Evolutionary conservation across 2,113 vertebrate species (phyloP).

Genomic region (Xenus cinereus): DNA sequence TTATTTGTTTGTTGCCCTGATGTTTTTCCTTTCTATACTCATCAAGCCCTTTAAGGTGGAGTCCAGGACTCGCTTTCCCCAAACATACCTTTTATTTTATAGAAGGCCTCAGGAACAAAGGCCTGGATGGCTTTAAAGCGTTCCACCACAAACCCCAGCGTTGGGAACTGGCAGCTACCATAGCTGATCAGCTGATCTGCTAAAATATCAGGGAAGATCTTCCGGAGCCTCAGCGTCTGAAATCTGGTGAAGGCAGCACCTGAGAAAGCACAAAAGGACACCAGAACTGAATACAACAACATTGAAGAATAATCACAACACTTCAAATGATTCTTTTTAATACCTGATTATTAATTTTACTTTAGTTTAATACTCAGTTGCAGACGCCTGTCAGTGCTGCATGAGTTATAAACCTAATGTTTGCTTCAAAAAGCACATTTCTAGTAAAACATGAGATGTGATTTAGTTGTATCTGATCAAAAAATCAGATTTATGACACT

Average conservation of each 20-base stretch:
- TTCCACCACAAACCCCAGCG: constrained; percentile 95
- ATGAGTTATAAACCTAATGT: background rate
- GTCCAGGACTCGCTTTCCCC: background rate
- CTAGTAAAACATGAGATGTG: background rate
- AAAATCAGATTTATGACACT: background rate
- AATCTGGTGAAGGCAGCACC: constrained; percentile 99
- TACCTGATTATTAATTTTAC: background rate
- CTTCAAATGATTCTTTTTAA: background rate
- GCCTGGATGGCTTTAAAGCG: constrained; percentile 98
- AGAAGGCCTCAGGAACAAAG: constrained; percentile 95
- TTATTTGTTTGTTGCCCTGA: background rate
- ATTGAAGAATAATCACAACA: background rate
- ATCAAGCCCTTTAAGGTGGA: background rate
- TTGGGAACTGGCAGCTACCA: constrained; percentile 98
- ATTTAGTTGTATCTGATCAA: background rate
- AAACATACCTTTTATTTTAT: constrained; percentile 90
- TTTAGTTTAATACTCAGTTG: background rate
- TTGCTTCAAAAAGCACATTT: background rate
- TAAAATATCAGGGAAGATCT: constrained; percentile 88
- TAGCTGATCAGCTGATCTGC: constrained; percentile 96
- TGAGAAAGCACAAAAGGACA: constrained; percentile 15
- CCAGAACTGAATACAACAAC: background rate
- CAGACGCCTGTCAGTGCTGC: background rate
- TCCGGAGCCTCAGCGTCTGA: constrained; percentile 91
- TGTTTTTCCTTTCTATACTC: background rate